Conservation (phyloP, 2,888 invertebrate species). For the Platycheirus rosarum region DNA sequence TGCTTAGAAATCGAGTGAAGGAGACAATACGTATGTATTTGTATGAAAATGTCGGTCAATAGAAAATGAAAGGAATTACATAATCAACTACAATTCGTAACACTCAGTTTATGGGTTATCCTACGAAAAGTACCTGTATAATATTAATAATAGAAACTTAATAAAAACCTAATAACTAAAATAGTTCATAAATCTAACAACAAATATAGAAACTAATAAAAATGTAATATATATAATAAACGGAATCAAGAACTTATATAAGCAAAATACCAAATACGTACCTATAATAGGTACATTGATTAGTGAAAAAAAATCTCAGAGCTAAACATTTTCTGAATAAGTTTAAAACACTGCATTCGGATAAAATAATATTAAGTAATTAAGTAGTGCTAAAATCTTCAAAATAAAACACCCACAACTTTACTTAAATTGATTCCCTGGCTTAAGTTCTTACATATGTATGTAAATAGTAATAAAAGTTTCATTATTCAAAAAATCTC, state of each 20-base stretch:
- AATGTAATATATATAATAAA: conserved; percentile 20
- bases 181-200: conserved; percentile 45
- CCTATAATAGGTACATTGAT: conserved; percentile 10
- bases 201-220: conserved; percentile 27
- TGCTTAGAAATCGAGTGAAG: conserved; percentile 42
- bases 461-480: conserved; percentile 55
- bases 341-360: conserved; percentile 41
- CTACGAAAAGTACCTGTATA: conserved; percentile 70
- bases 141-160: conserved; percentile 37
- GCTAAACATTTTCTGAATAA: conserved; percentile 37
- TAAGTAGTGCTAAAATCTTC: conserved; percentile 28
- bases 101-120: conserved; percentile 66
- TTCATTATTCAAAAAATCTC: conserved; percentile 60
- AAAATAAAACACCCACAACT: conserved; percentile 2
- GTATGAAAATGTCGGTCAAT: conserved; percentile 76
- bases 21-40: conserved; percentile 65
- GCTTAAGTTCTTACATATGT: conserved; percentile 23
- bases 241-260: conserved; percentile 45
- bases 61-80: conserved; percentile 81
- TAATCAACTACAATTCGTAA: conserved; percentile 79
- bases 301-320: conserved; percentile 20
- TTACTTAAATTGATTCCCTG: conserved; percentile 9
- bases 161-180: conserved; percentile 15
- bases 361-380: conserved; percentile 29
- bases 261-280: conserved; percentile 28